phyloP scores from a whole-genome alignment of 2,797 vertebrate species.

The Phrynocephalus guinanensis region DNA sequence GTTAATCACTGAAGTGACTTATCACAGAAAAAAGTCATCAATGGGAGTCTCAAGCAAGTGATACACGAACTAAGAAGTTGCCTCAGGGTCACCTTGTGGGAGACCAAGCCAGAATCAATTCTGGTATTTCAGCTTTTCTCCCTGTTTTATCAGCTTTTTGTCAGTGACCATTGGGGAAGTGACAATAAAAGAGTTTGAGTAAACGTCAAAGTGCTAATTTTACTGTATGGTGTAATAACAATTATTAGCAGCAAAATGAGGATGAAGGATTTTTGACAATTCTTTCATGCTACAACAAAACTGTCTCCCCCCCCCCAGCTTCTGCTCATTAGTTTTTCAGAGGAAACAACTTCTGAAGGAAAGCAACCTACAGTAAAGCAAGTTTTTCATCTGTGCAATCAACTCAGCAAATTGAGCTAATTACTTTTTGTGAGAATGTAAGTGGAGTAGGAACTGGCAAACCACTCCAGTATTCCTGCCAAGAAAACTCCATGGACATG shows the following conservation, averaged over 20 bases:
- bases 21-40: background rate
- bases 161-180: background rate
- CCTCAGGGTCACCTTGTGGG: background rate
- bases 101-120: background rate
- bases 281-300: background rate
- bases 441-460: too few relatives aligned
- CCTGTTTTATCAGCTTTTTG: background rate
- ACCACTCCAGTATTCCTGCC: too few relatives aligned
- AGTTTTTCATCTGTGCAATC: background rate
- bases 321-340: background rate
- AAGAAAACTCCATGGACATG: too few relatives aligned
- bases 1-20: background rate
- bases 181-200: background rate
- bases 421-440: too few relatives aligned
- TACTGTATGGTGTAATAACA: background rate
- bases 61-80: background rate
- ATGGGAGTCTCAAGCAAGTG: background rate
- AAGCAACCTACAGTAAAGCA: background rate
- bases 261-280: background rate
- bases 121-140: background rate
- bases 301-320: too few relatives aligned
- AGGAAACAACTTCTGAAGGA: background rate
- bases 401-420: background rate
- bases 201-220: background rate
- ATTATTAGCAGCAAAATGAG: background rate